Conservation (phyloP, 2,888 invertebrate genomes). For the Volucella zonaria region DNA sequence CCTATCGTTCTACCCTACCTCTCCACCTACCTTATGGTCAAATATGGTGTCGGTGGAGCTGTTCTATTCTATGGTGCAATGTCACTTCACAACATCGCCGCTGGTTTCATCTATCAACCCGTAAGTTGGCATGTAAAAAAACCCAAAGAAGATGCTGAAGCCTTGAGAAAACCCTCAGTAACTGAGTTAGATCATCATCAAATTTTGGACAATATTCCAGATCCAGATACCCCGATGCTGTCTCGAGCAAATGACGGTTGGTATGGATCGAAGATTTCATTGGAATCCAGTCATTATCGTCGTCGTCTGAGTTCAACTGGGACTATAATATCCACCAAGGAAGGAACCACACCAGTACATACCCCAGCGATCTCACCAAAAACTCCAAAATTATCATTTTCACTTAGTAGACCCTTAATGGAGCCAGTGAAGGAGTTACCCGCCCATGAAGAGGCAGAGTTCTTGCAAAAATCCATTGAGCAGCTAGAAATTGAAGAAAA, state of each 20-base stretch:
- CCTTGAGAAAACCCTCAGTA: slow-evolving; percentile 40
- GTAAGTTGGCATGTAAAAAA: slow-evolving; percentile 88
- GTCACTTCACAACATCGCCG: slow-evolving; percentile 87
- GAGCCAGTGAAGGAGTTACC: slow-evolving; percentile 46
- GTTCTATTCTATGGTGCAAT: slow-evolving; percentile 87
- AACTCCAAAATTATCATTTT: slow-evolving; percentile 54
- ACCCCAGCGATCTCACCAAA: slow-evolving; percentile 52
- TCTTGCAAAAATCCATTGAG: slow-evolving; percentile 47
- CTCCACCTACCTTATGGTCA: slow-evolving; percentile 86
- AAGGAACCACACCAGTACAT: slow-evolving; percentile 75
- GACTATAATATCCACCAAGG: slow-evolving; percentile 76
- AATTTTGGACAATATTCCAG: slow-evolving; percentile 86
- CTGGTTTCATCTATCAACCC: slow-evolving; percentile 88
- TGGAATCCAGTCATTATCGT: slow-evolving; percentile 74
- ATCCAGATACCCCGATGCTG: slow-evolving; percentile 88
- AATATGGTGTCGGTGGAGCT: slow-evolving; percentile 87
- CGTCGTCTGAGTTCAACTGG: slow-evolving; percentile 44
- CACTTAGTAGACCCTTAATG: slow-evolving; percentile 27
- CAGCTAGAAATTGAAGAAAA: slow-evolving; percentile 74
- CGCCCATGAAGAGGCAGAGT: slow-evolving; percentile 29
- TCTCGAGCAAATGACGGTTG: slow-evolving; percentile 81
- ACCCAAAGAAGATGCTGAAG: slow-evolving; percentile 79
- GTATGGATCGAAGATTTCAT: slow-evolving; percentile 79
- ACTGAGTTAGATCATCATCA: slow-evolving; percentile 83
- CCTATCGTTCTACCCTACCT: slow-evolving; percentile 89